phyloP scores from a whole-genome alignment of 1,140 invertebrate species.

The Neodiprion virginianus region DNA sequence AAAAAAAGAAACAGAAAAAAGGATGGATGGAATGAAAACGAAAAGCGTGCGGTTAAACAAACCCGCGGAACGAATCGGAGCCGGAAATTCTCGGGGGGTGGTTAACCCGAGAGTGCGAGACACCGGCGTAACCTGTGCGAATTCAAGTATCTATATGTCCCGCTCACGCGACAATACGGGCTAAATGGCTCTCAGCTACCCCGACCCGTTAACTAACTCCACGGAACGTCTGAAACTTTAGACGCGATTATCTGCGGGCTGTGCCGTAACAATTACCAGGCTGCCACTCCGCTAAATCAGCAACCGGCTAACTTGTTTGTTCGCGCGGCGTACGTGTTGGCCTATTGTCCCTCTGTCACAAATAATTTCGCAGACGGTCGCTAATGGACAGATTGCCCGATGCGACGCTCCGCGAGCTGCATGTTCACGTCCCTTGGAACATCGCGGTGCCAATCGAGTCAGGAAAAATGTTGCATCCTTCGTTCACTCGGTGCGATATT shows the following conservation, averaged over 20 bases:
- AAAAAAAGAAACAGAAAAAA: too few relatives aligned
- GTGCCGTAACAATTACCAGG: conserved; percentile 62
- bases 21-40: too few relatives aligned
- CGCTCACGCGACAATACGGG: conserved; percentile 57
- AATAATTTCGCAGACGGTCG: conserved; percentile 48
- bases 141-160: neutral
- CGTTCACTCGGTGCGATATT: too few relatives aligned
- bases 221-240: conserved; percentile 60
- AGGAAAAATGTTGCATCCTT: too few relatives aligned
- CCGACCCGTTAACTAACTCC: conserved; percentile 57
- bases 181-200: conserved; percentile 47
- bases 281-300: conserved; percentile 55
- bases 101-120: too few relatives aligned
- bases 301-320: conserved; percentile 55
- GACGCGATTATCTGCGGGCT: conserved; percentile 62
- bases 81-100: too few relatives aligned
- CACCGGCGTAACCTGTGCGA: neutral
- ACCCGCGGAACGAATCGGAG: too few relatives aligned
- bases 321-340: conserved; percentile 38
- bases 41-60: too few relatives aligned
- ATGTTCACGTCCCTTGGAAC: too few relatives aligned
- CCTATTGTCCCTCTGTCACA: conserved; percentile 48
- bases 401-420: neutral
- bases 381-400: conserved; percentile 37
- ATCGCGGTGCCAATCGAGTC: too few relatives aligned